phyloP scores from a whole-genome alignment of 2,797 vertebrate genomes.

The Enteromius thamalakanensis region DNA sequence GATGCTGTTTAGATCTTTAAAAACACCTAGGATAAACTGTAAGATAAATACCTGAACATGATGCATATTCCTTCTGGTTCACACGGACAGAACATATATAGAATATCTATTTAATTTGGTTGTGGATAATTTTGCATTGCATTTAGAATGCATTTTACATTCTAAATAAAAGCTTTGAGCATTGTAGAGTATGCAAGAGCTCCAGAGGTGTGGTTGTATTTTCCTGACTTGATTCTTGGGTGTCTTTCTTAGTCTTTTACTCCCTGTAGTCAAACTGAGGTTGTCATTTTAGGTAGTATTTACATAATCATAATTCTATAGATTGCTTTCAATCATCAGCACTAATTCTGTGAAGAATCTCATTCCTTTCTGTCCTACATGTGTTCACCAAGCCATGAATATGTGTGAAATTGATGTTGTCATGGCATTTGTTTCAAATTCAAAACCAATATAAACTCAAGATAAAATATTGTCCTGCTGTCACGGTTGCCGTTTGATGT shows the following conservation, averaged over 20 bases:
- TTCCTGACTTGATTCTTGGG: neutral
- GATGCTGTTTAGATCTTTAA: neutral
- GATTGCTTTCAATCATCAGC: neutral
- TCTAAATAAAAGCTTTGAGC: neutral
- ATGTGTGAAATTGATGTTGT: slow-evolving; percentile 44
- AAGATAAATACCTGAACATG: neutral
- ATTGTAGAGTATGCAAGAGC: neutral
- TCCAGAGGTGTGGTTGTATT: neutral
- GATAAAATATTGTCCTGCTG: slow-evolving; percentile 8
- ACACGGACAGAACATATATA: neutral
- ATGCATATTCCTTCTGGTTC: neutral
- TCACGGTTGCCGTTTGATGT: too few relatives aligned
- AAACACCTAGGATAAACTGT: neutral
- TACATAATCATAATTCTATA: neutral
- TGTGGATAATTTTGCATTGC: neutral
- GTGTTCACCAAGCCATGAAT: slow-evolving; percentile 7
- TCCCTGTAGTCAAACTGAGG: neutral
- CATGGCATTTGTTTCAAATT: slow-evolving; percentile 50
- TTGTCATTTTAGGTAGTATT: neutral
- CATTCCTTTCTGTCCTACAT: neutral
- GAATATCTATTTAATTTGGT: neutral
- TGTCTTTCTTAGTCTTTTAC: slow-evolving; percentile 5
- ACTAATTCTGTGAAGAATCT: neutral
- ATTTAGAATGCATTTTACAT: neutral
- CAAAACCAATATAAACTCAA: slow-evolving; percentile 19